A percentile compares a stretch with the other conserved stretches of the same genome.
Evolutionary conservation across 1,140 invertebrate genomes (phyloP).

Genomic region (Maconellicoccus hirsutus): DNA sequence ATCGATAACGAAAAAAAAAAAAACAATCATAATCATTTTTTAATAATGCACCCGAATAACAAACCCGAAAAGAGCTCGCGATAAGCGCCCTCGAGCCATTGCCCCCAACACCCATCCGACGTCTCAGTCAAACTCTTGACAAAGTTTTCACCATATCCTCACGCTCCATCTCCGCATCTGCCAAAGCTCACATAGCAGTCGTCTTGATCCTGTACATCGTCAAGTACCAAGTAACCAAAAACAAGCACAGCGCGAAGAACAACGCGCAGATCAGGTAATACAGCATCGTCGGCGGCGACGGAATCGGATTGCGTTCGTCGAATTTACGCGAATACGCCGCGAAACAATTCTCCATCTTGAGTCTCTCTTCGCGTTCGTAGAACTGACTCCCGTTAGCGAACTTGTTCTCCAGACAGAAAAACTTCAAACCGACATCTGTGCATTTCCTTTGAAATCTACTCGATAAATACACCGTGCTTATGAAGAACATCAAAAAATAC

Average conservation of each 20-base stretch:
- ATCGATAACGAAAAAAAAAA: too few relatives aligned
- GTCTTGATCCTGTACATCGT: not conserved
- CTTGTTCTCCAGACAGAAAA: not conserved
- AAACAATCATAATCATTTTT: too few relatives aligned
- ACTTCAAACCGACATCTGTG: not conserved
- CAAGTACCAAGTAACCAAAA: not conserved
- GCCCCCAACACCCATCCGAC: too few relatives aligned
- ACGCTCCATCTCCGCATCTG: too few relatives aligned
- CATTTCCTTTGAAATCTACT: not conserved
- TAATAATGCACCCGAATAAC: too few relatives aligned
- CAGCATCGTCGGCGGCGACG: not conserved
- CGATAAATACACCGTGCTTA: not conserved
- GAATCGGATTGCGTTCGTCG: not conserved
- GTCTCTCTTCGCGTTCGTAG: not conserved
- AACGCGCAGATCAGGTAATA: not conserved
- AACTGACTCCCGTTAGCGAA: not conserved
- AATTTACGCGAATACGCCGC: not conserved
- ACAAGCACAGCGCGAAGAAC: not conserved
- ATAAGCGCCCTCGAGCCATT: too few relatives aligned
- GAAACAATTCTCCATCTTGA: not conserved
- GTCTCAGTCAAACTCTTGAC: too few relatives aligned
- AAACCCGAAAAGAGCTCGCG: too few relatives aligned
- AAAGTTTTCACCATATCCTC: too few relatives aligned
- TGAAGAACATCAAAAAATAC: not conserved
- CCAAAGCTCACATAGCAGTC: not conserved